Base-by-base conservation (phyloP, 2,888 invertebrate species). In the Xestia sexstrigata region DNA sequence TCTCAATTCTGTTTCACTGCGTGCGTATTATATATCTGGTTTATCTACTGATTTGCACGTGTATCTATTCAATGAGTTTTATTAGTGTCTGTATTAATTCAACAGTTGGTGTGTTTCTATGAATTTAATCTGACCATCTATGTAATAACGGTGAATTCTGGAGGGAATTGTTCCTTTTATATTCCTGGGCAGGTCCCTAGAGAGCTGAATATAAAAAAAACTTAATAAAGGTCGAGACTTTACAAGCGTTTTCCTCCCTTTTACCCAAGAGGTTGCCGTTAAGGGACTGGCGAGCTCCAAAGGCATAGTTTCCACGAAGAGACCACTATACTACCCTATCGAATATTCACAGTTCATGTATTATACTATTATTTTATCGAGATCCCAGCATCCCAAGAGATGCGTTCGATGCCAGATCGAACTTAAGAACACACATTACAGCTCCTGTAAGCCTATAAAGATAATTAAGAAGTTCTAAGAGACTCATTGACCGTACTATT, bases 41-140 rank as follows among this genome's bases (percentile, higher is more conserved):
- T 90, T 87, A 89, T 88, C 75, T 81, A 84, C 78, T 85, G 78
- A 89, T 90, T 91, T 87, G 87, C 87, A 88, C 85, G 89, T 88
- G 87, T 87, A 74, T 79, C 84, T 83, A 85, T 85, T 89, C 85
- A 88, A 87, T 88, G 82, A 82, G 78, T 79, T 87, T 86, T 86
- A 88, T 81, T 82, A 76, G 55, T 68, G 65, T 75, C 69, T 45
- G 58, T 63, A 39, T 30, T 63, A n/a, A 70, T 83, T 70, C 42
- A 74, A 77, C 70, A 68, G 39, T 70, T 35, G n/a, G 52, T 62
- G 39, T 78, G 70, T 83, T 76, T 82, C 67, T 49, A 77, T 77
- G 63, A 70, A 77, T 76, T 65, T 62, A 68, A 76, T 78, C 58
- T 58, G 26, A 60, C 35, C 62, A 74, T 60, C 13, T 63, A 62